Percentiles rank a stretch among this genome's conserved stretches.
phyloP scores from a whole-genome alignment of 2,888 invertebrate genomes.

The Lepetodrilus schrolli region DNA sequence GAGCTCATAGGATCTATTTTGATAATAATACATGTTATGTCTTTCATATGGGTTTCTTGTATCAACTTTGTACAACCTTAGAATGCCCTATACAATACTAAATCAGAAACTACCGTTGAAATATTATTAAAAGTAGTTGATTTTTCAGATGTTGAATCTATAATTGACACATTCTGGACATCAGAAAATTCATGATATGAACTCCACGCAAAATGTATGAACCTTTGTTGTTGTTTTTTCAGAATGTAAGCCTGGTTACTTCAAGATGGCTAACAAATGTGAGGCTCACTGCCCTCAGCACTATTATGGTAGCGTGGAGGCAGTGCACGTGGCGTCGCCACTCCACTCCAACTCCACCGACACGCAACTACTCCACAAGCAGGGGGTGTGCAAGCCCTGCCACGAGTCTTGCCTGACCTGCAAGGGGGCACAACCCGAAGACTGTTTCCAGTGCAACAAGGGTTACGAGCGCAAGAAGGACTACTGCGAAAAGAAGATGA shows the following conservation, averaged over 20 bases:
- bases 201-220: too few relatives aligned
- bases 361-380: conserved; percentile 50
- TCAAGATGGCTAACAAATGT: conserved; percentile 63
- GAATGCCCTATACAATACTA: too few relatives aligned
- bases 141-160: too few relatives aligned
- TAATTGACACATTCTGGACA: too few relatives aligned
- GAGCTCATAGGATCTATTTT: too few relatives aligned
- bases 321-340: conserved; percentile 47
- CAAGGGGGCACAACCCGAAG: conserved; percentile 55
- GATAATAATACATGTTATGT: too few relatives aligned
- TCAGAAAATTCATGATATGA: too few relatives aligned
- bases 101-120: too few relatives aligned
- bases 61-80: too few relatives aligned
- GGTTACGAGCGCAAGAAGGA: conserved; percentile 52
- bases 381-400: conserved; percentile 63
- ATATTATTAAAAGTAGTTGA: too few relatives aligned
- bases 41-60: too few relatives aligned
- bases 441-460: conserved; percentile 63
- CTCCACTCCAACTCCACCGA: conserved; percentile 49
- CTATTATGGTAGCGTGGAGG: conserved; percentile 63
- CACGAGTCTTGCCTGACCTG: conserved; percentile 65
- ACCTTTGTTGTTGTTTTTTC: too few relatives aligned
- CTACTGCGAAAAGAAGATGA: conserved; percentile 60
- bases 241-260: conserved; percentile 67
- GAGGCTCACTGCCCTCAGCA: conserved; percentile 65